Conservation (phyloP, 2,888 invertebrate species). For the Erebia epiphron region DNA sequence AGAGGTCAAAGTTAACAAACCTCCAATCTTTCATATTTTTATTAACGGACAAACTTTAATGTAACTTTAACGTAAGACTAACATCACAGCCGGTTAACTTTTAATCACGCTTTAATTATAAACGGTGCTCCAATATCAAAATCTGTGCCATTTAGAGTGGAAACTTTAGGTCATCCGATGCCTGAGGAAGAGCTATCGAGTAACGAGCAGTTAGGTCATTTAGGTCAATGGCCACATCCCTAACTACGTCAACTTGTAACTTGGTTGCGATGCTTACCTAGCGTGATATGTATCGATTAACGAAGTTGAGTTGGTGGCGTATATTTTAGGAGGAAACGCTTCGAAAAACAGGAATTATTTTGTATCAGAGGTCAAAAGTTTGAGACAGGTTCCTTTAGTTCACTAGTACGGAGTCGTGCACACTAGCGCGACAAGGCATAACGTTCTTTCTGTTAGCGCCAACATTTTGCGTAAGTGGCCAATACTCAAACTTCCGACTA, state of each 20-base stretch:
- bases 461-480: no score
- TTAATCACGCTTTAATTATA: conserved; percentile 4
- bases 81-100: neutral
- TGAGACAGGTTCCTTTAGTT: no score
- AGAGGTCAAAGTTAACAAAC: no score
- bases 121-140: neutral
- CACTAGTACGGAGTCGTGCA: no score
- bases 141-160: neutral
- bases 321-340: neutral
- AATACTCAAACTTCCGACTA: no score
- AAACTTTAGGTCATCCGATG: conserved; percentile 5
- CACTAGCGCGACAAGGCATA: no score
- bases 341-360: no score
- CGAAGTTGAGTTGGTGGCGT: neutral
- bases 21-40: no score
- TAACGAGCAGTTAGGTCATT: conserved; percentile 1
- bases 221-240: conserved; percentile 2
- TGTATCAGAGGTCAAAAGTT: no score
- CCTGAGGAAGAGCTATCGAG: conserved; percentile 8
- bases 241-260: neutral
- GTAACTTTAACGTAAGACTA: neutral
- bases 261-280: neutral
- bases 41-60: no score
- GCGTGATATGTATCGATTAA: neutral
- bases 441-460: no score